These are phyloP conservation scores for Chamaea fasciata DNA, from an alignment of 2,113 vertebrate genomes.

Conservation along the genomic window DNA sequence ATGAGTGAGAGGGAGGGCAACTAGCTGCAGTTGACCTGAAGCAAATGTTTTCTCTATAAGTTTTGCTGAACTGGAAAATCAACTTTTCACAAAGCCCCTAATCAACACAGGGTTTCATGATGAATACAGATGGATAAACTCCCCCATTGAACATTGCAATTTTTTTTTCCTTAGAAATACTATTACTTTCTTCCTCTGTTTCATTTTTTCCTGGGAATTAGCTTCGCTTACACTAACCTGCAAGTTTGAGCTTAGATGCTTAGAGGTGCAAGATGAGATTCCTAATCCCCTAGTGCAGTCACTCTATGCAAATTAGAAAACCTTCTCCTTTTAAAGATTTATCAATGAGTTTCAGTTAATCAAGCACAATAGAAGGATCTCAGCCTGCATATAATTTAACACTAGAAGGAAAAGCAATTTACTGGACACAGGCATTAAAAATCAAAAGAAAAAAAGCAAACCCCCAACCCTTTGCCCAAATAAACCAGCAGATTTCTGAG, in stretches of 20 bases:
- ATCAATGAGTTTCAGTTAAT: not conserved
- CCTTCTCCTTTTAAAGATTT: not conserved
- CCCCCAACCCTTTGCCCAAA: not conserved
- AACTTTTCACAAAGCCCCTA: slow-evolving; percentile 39
- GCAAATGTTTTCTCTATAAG: slow-evolving; percentile 12
- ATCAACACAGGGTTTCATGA: slow-evolving; percentile 21
- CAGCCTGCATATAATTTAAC: not conserved
- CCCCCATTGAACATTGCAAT: not conserved
- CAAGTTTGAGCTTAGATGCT: not conserved
- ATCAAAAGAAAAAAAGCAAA: not conserved
- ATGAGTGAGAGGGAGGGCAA: not conserved
- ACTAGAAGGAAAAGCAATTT: not conserved
- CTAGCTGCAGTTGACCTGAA: slow-evolving; percentile 15
- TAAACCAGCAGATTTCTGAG: not conserved
- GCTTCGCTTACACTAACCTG: not conserved
- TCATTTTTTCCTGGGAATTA: not conserved
- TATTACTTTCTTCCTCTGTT: slow-evolving; percentile 1
- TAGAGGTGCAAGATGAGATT: not conserved
- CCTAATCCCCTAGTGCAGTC: not conserved
- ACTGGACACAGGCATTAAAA: not conserved
- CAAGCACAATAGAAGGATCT: not conserved
- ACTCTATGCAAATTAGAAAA: not conserved
- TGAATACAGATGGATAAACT: not conserved
- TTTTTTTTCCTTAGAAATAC: not conserved
- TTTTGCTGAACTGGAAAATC: slow-evolving; percentile 62